Evolutionary conservation across 2,113 vertebrate genomes (phyloP), one percentile per base, ranked within the genome.

Genomic region (Excalfactoria chinensis): DNA sequence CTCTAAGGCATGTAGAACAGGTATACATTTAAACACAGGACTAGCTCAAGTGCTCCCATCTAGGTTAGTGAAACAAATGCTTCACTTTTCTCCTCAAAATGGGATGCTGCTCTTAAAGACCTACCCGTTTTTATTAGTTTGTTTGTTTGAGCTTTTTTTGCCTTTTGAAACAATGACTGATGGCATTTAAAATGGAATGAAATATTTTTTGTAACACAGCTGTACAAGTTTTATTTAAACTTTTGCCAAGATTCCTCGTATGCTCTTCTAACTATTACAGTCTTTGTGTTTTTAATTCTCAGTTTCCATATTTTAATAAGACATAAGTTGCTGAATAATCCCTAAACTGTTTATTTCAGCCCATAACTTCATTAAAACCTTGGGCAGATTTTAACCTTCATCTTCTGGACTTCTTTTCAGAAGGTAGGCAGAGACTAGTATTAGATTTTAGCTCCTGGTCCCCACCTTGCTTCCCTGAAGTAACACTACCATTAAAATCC

Each of bases 161-260:
- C 68, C 62, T 93, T 86, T 89, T 60, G 77, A 60, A 49, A 66
- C 30, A 87, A 80, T 70, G 44, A 89, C 55, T 85, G 60, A 23
- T 6, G 8, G 17, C 64, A 79, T 69, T 72, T 73, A 82, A 79
- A 95, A 91, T 7, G 3, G 63, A 89, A 49, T 79, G 84, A 83
- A 89, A 44, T 56, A 58, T 79, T 96, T 88, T 75, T 46, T 86
- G 88, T 90, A 86, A 86, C 69, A 90, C 81, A 92, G 70, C 30
- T 90, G 84, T 76, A 41, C 81, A 90, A 43, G 8, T 28, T 62
- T 94, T 88, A 89, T 70, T 94, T 90, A 72, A 43, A 72, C 34
- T 71, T 89, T 82, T 78, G 84, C 49, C 72, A 94, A 86, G 43
- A 78, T 81, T 90, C 88, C 53, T 84, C 78, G 67, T 58, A 23